Percentiles rank a stretch among this genome's conserved stretches.
phyloP scores from a whole-genome alignment of 2,113 vertebrate species.

The Nesoenas mayeri region DNA sequence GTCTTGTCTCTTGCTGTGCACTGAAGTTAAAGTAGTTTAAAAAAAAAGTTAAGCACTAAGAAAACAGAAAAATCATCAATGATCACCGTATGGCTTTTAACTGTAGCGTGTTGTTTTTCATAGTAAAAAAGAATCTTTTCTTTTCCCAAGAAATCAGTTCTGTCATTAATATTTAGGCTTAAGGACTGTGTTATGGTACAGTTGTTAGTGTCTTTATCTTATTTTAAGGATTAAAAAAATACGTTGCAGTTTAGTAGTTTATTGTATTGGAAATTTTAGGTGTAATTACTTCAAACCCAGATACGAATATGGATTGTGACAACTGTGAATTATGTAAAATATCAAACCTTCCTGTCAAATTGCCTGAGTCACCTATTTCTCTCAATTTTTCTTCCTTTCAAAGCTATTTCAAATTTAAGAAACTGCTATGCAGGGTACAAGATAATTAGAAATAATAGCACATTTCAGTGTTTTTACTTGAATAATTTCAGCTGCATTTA shows the following conservation, averaged over 20 bases:
- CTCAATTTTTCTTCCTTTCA: background rate
- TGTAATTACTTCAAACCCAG: background rate
- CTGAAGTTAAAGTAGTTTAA: background rate
- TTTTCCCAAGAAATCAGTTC: background rate
- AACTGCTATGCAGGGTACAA: background rate
- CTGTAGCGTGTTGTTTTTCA: background rate
- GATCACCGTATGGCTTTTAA: background rate
- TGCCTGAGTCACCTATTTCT: conserved; percentile 1
- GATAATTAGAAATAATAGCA: conserved; percentile 31
- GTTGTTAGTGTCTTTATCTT: background rate
- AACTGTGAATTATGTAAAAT: background rate
- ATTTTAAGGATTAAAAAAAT: background rate
- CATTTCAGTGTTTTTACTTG: background rate
- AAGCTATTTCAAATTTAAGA: background rate
- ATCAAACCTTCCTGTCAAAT: conserved; percentile 8
- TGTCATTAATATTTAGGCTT: background rate
- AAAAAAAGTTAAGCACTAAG: background rate
- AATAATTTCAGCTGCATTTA: background rate
- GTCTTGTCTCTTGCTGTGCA: background rate
- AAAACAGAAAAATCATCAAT: background rate
- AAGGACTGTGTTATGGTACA: background rate
- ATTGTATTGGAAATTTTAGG: background rate
- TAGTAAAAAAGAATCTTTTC: background rate
- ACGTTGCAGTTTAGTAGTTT: background rate
- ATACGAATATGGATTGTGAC: background rate